phyloP scores from a whole-genome alignment of 2,113 vertebrate species.

The Malurus alboscapulatus region DNA sequence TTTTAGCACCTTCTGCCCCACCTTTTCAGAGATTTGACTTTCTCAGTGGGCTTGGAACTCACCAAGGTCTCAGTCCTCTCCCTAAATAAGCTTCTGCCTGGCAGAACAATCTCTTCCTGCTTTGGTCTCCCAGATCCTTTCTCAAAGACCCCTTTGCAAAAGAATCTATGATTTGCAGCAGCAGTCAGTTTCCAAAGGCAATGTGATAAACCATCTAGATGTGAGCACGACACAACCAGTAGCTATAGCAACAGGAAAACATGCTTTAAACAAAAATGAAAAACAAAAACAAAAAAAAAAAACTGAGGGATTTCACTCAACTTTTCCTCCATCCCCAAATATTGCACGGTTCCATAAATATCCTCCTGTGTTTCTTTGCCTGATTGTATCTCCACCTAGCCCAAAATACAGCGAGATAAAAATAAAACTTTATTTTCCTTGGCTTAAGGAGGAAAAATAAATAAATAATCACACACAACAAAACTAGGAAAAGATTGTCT shows the following conservation, averaged over 20 bases:
- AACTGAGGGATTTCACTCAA: not conserved
- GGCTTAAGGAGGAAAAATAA: not conserved
- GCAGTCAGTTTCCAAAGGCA: not conserved
- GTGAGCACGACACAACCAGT: not conserved
- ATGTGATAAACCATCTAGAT: not conserved
- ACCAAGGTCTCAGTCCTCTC: not conserved
- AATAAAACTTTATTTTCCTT: not conserved
- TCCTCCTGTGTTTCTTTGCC: not conserved
- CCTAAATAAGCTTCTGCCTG: not conserved
- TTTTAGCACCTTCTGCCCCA: not conserved
- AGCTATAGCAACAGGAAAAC: conserved; percentile 49
- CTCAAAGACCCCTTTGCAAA: not conserved
- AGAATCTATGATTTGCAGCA: not conserved
- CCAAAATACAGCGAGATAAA: not conserved
- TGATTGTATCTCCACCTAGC: not conserved
- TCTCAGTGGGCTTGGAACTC: not conserved
- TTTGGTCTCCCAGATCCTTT: not conserved
- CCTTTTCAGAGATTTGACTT: not conserved
- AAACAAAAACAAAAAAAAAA: not conserved
- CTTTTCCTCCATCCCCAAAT: not conserved
- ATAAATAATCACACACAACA: not conserved
- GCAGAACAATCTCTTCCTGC: not conserved
- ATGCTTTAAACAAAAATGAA: not conserved
- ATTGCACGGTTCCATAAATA: not conserved
- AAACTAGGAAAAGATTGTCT: not conserved